Percentiles rank a stretch among this genome's conserved stretches.
Evolutionary conservation across 2,797 vertebrate species (phyloP).

Genomic region (Chrosomus eos): DNA sequence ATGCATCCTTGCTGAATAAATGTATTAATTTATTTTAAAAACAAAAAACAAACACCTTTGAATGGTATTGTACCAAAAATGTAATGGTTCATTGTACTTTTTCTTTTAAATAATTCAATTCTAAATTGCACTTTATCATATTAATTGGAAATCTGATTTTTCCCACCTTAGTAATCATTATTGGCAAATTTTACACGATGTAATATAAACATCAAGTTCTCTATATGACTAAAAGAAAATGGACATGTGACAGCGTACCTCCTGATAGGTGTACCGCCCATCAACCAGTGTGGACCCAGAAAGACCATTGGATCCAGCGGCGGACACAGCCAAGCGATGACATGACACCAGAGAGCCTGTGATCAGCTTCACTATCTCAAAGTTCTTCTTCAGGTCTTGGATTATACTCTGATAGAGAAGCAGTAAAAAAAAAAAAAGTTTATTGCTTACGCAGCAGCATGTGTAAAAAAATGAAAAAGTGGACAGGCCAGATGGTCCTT

Average conservation of each 20-base stretch:
- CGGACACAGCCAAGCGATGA: conserved; percentile 89
- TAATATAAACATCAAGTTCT: neutral
- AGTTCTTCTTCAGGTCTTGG: conserved; percentile 98
- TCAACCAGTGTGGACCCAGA: conserved; percentile 89
- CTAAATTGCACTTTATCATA: neutral
- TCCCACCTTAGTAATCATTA: neutral
- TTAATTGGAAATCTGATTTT: neutral
- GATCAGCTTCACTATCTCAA: conserved; percentile 98
- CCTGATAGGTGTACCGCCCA: conserved; percentile 94
- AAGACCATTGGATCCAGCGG: conserved; percentile 87
- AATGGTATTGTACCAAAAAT: neutral
- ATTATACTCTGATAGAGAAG: conserved; percentile 89
- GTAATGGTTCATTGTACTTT: neutral
- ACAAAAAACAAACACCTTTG: neutral
- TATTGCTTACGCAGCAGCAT: neutral
- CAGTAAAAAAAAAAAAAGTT: neutral
- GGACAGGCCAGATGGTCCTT: neutral
- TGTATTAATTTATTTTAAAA: neutral
- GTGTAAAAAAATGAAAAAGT: neutral
- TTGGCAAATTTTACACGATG: neutral
- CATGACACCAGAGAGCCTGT: conserved; percentile 95
- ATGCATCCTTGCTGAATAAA: neutral
- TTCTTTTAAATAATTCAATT: neutral
- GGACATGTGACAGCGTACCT: conserved; percentile 75
- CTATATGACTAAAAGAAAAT: neutral